Evolutionary conservation across 2,888 invertebrate species (phyloP).

Genomic region (Watsonalla binaria): DNA sequence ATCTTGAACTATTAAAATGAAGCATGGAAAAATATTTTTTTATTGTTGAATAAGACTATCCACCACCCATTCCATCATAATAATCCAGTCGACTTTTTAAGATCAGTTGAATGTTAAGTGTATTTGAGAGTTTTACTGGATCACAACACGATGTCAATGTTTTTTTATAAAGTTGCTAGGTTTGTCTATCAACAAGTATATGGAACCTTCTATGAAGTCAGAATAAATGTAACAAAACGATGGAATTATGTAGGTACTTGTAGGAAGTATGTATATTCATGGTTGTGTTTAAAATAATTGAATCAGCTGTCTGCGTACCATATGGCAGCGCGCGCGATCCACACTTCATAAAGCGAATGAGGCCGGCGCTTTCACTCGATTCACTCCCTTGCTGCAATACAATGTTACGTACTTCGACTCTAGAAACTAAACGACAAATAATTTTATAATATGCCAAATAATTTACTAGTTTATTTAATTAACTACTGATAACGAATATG

Average conservation of each 20-base stretch:
- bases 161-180: too few species aligned
- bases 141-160: too few species aligned
- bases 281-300: slow-evolving; percentile 29
- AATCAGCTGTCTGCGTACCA: slow-evolving; percentile 67
- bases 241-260: slow-evolving; percentile 12
- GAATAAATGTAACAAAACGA: slow-evolving; percentile 13
- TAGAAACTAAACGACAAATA: slow-evolving; percentile 1
- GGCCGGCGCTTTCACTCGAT: slow-evolving; percentile 73
- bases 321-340: slow-evolving; percentile 69
- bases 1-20: slow-evolving; percentile 2
- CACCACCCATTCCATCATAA: too few species aligned
- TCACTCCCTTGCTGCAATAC: slow-evolving; percentile 42
- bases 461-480: too few species aligned
- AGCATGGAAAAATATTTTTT: background rate
- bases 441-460: background rate
- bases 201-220: too few species aligned
- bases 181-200: too few species aligned
- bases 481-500: too few species aligned
- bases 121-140: too few species aligned
- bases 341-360: slow-evolving; percentile 70
- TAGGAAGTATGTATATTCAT: too few species aligned
- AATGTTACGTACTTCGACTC: slow-evolving; percentile 43
- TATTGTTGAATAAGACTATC: background rate
- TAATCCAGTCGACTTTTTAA: too few species aligned
- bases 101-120: too few species aligned